Percentiles rank a stretch among this genome's conserved stretches.
These are phyloP conservation scores for Sphaerophoria taeniata DNA, from an alignment of 2,888 invertebrate species.

Conservation along the genomic window DNA sequence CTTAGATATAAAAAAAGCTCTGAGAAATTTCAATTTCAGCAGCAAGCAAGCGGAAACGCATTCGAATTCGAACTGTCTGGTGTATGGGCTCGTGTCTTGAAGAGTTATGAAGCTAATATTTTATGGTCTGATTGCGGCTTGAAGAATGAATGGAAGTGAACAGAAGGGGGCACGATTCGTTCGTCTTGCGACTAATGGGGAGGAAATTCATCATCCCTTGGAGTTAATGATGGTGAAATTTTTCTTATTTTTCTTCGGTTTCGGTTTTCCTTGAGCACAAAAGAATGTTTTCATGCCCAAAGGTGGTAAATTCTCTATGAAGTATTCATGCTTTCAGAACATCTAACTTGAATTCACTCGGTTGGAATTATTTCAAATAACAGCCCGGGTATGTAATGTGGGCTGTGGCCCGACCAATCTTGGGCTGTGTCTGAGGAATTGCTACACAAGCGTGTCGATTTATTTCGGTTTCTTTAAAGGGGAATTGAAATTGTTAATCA, in stretches of 20 bases:
- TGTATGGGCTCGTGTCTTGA: slow-evolving; percentile 13
- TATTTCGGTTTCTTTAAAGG: neutral
- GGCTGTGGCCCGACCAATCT: neutral
- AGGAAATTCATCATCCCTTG: neutral
- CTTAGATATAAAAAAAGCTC: slow-evolving; percentile 10
- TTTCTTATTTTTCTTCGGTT: neutral
- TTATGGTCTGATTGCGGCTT: slow-evolving; percentile 60
- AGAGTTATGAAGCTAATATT: slow-evolving; percentile 64
- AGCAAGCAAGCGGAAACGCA: neutral
- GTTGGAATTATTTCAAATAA: slow-evolving; percentile 6
- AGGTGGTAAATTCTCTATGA: neutral
- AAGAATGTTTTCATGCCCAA: no score
- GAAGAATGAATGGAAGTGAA: slow-evolving; percentile 24
- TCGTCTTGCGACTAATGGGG: neutral
- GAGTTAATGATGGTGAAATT: slow-evolving; percentile 1
- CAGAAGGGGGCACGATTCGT: slow-evolving; percentile 5
- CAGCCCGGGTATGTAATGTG: neutral
- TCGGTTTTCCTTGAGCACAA: neutral
- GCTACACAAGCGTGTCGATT: neutral
- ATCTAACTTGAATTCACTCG: slow-evolving; percentile 16
- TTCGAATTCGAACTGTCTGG: neutral
- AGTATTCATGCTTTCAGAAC: neutral
- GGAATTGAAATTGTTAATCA: neutral
- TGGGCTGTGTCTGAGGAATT: no score
- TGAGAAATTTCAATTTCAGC: slow-evolving; percentile 21